Percentiles rank a stretch among this genome's conserved stretches.
These are phyloP conservation scores for Rugalucina vietnamica DNA, from an alignment of 2,888 invertebrate genomes.

Conservation along the genomic window DNA sequence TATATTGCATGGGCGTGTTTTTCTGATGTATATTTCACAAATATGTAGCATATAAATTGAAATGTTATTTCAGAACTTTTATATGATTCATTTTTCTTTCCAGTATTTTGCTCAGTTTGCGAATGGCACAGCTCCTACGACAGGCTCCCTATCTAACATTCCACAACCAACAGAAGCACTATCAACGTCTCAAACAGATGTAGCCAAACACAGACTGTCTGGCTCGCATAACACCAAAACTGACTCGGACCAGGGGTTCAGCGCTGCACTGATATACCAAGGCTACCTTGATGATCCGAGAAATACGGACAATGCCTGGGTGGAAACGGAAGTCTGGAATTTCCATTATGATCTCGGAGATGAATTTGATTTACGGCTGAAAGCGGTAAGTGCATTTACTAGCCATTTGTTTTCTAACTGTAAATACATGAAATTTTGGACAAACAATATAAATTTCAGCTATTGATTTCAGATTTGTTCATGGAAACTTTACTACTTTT, in stretches of 20 bases:
- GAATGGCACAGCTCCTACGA: not conserved
- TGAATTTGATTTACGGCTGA: conserved; percentile 71
- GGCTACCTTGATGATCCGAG: conserved; percentile 83
- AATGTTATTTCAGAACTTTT: not conserved
- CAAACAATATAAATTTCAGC: too few relatives aligned
- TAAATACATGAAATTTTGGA: too few relatives aligned
- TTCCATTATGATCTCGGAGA: conserved; percentile 78
- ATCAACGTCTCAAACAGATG: too few relatives aligned
- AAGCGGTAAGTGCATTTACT: conserved; percentile 70
- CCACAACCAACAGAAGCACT: not conserved
- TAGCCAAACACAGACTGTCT: not conserved
- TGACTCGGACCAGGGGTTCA: conserved; percentile 66
- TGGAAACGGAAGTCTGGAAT: conserved; percentile 81
- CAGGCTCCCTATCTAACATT: not conserved
- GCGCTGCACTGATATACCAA: conserved; percentile 75
- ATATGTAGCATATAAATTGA: too few relatives aligned
- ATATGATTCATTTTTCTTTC: not conserved
- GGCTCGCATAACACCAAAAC: conserved; percentile 54
- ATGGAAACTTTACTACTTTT: too few relatives aligned
- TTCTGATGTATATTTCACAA: too few relatives aligned
- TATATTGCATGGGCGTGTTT: too few relatives aligned
- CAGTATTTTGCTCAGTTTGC: conserved; percentile 75
- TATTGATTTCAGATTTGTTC: too few relatives aligned
- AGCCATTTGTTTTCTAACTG: too few relatives aligned
- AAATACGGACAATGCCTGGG: conserved; percentile 82